Evolutionary conservation across 1,140 invertebrate genomes (phyloP), one percentile per base, ranked within the genome.

Genomic region (Harpegnathos saltator): DNA sequence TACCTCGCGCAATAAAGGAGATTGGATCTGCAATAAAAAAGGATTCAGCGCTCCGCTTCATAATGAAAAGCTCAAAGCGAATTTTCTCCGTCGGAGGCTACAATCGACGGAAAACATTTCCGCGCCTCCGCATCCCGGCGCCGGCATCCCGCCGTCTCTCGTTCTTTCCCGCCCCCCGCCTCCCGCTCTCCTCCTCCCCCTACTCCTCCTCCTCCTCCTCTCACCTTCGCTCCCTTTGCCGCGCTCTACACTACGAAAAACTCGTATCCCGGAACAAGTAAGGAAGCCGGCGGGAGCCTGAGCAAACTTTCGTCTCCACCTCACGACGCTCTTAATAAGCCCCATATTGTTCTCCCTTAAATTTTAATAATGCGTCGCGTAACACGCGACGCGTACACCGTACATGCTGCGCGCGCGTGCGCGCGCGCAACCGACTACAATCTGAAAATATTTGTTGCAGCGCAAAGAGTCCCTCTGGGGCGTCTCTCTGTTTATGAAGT

Each of bases 371-470:
- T 58, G 68, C 62, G 50, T 63, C 73, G 73, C 63, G 50, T 62
- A 80, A 80, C 24, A 24, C 22, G 52, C 48, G n/a, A 38, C 77
- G 63, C 38, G 62, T 71, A 71, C 66, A 74, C 62, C 63, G 69
- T 62, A 59, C 52, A 33, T 62, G 61, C 69, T 33, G 29, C 5
- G 29, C 29, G 29, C 1, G 29, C 29, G 29, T 5, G 29, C 29
- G 1, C 29, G 44, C 15, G 24, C 14, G 24, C 26, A 24, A 58
- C 50, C 56, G 73, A 65, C 75, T 75, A 69, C 82, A 88, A 87
- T 86, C 82, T 82, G 73, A 89, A 89, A 87, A 89, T 89, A 89
- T 89, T 89, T 89, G 82, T 89, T 84, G 59, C 44, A 77, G 19
- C 66, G 63, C 59, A 71, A 87, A 77, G 63, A 87, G 83, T 81